Conservation (phyloP, 2,888 invertebrate genomes). For the Metellina segmentata region DNA sequence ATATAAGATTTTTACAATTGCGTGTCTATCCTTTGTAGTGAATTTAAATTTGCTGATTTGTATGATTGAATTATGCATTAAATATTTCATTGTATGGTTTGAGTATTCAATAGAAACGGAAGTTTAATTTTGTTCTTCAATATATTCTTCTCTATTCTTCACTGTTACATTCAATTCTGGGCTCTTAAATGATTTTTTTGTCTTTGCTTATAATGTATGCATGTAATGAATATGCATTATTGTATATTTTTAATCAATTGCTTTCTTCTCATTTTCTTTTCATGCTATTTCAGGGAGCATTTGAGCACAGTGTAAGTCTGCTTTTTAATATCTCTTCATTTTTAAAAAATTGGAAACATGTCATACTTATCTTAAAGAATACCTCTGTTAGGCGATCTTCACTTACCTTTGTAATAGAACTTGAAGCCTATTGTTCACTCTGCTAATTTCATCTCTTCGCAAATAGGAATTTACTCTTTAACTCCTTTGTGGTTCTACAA, state of each 20-base stretch:
- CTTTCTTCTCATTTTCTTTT: conserved; percentile 41
- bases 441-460: too few relatives aligned
- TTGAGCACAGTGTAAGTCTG: conserved; percentile 94
- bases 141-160: too few relatives aligned
- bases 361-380: too few relatives aligned
- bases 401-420: too few relatives aligned
- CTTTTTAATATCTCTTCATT: conserved; percentile 77
- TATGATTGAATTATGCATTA: too few relatives aligned
- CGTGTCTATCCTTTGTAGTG: neutral
- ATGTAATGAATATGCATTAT: neutral
- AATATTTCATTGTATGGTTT: too few relatives aligned
- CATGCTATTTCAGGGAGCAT: conserved; percentile 87
- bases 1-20: neutral
- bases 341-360: neutral
- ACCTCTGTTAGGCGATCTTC: too few relatives aligned
- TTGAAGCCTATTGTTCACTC: too few relatives aligned
- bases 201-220: neutral
- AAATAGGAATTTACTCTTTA: too few relatives aligned
- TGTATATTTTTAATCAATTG: conserved; percentile 11
- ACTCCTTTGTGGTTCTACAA: too few relatives aligned
- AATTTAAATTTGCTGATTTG: neutral
- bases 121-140: too few relatives aligned
- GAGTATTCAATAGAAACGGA: too few relatives aligned
- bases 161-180: neutral
- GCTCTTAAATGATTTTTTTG: neutral